Base-by-base conservation (phyloP, 2,888 invertebrate species). In the Aquatica leii region DNA sequence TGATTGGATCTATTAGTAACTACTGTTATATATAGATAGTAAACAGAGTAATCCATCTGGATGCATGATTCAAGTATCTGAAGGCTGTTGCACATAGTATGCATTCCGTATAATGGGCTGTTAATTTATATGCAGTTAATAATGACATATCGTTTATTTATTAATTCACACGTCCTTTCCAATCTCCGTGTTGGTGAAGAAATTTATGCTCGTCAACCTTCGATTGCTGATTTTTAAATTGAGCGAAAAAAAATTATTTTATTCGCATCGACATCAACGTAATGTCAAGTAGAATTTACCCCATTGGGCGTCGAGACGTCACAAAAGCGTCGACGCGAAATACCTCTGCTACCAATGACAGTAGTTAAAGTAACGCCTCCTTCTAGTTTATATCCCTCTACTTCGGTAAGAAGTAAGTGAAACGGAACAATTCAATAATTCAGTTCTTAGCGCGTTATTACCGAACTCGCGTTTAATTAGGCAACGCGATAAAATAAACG, bases 271-370 rank as follows among this genome's bases (percentile, higher is more conserved):
- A 34, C 34, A 9, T 34, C 34, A 9, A 6, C 34, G 11, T 40
- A n/a, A 40, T 12, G n/a, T n/a, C 12, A 6, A 9, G 17, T 14
- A 43, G 24, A 24, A 24, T 37, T 14, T 40, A 11, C 76, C 75
- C 74, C 76, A 66, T 73, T 74, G 65, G 73, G 73, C 77, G 77
- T 74, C 78, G 76, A 72, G 76, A 69, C 76, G 76, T 69, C 68
- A 37, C 62, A 48, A 65, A 59, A 65, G 65, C 66, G 67, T 69
- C 76, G 76, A 74, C 77, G 78, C 77, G 73, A 71, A 73, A 71
- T 67, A 69, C 65, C 62, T 66, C 41, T 59, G 51, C 69, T 64
- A 67, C 76, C 77, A 76, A 77, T 76, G 70, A 73, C 65, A 74
- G 69, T 63, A 66, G 57, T 63, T 56, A 41, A 67, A 69, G 68